Base-by-base conservation (phyloP, 2,113 vertebrate species). In the Speoplatyrhinus poulsoni region DNA sequence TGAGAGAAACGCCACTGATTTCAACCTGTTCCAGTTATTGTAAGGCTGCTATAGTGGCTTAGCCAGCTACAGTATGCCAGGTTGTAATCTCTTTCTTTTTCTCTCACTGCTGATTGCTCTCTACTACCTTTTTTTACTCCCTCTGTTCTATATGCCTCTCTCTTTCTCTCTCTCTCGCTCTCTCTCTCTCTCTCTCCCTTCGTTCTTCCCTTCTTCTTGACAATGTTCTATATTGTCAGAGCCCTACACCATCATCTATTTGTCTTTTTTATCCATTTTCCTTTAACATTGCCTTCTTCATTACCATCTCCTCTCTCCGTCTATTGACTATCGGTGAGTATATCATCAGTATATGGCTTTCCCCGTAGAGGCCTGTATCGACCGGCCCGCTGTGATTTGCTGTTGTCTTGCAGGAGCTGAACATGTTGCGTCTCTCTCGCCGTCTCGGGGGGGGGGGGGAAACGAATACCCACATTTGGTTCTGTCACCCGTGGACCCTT, bases 331-430 rank as follows among this genome's bases (percentile, higher is more conserved):
- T 12, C 36, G 59, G 16, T 3, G 9, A 61, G 17, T 26, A 26
- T 26, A 26, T 26, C 26, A 26, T 26, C 26, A 63, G 8, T 55
- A 46, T 48, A 33, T 12, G n/a, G 16, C 16, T 60, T 52, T 67
- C 10, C 62, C 26, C 68, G 63, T 52, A 69, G 11, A 46, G 32
- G 61, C 16, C n/a, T 59, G 53, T 67, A 80, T 80, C 36, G 69
- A 72, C 75, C 47, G 8, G 33, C 5, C 54, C 12, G 36, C 65
- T 65, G 60, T 73, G 46, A 79, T 77, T 77, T 70, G 57, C 47
- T 26, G 5, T 61, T 48, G 61, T 54, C 59, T 74, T 79, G 56
- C 67, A 59, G 54, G 54, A 59, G 33, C 65, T 60, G 9, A 70
- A 69, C 59, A 62, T 60, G 19, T 36, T 60, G 26, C 62, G 3